Evolutionary conservation across 2,113 vertebrate species (phyloP).

Genomic region (Melanostigma gelatinosum): DNA sequence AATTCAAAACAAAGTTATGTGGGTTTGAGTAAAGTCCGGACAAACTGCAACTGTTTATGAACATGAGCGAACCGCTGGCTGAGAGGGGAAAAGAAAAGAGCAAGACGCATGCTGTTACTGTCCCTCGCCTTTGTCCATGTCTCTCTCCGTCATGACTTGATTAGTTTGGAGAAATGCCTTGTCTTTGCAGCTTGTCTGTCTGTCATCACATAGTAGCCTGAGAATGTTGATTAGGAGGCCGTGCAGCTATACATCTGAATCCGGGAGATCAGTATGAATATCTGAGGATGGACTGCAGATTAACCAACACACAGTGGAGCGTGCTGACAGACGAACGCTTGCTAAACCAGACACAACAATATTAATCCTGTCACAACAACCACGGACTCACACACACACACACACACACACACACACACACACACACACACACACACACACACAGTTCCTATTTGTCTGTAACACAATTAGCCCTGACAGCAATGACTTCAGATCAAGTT

Average conservation of each 20-base stretch:
- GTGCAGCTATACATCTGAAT: constrained; percentile 29
- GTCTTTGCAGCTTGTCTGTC: constrained; percentile 54
- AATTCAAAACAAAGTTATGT: not conserved
- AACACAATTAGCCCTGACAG: constrained; percentile 46
- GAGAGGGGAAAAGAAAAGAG: constrained; percentile 7
- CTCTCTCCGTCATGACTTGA: not conserved
- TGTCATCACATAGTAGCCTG: constrained; percentile 61
- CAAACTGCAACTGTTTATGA: not conserved
- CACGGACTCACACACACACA: not conserved
- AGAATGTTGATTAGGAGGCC: constrained; percentile 68
- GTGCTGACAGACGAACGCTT: constrained; percentile 44
- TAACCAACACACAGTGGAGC: constrained; percentile 32
- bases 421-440: not conserved
- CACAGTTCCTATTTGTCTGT: not conserved
- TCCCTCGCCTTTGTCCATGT: not conserved
- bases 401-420: constrained; percentile 3
- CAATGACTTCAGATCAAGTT: constrained; percentile 36
- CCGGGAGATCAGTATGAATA: constrained; percentile 52
- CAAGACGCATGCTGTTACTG: constrained; percentile 17
- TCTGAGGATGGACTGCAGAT: constrained; percentile 53
- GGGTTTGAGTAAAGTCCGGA: not conserved
- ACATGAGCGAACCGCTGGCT: not conserved
- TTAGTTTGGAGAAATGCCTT: constrained; percentile 21
- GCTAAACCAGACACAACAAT: constrained; percentile 46
- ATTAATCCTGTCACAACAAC: constrained; percentile 30